Base-by-base conservation (phyloP, 2,113 vertebrate genomes). In the Chamaetylas fuelleborni region DNA sequence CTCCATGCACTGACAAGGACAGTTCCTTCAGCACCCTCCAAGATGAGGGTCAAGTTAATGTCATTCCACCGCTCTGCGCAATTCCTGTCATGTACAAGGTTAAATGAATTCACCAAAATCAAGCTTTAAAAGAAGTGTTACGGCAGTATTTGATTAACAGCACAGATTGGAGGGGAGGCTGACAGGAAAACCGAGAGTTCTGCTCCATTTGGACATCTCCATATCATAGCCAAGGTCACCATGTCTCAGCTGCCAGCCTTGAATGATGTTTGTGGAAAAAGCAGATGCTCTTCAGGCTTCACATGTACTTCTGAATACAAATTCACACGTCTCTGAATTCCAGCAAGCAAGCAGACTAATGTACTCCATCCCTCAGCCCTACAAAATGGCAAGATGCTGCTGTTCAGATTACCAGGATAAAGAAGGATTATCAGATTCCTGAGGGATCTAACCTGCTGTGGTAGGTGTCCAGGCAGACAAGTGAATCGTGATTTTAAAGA, bases 391-490 rank as follows among this genome's bases (percentile, higher is more conserved):
- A 66, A 88, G 23, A 62, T 42, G 43, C 56, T 73, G 76, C 74
- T 86, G 34, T 69, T 81, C 79, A 91, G 85, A 93, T 76, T 56
- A 94, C 33, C 60, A 81, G 79, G 72, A 86, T 86, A 66, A 93
- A 93, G 71, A 17, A 70, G 60, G 60, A 83, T 93, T 77, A 97
- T 45, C 58, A 80, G 85, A 80, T 80, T 90, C 93, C 34, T 78
- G 86, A 57, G 62, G 78, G 85, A 53, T 53, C 70, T 58, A 85
- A 90, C 53, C 66, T 76, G 74, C 90, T 76, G 66, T 34, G 51
- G 82, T 80, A 90, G 67, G 50, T 88, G 90, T 82, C 64, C 33
- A 50, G 5, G 16, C 42, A 82, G 50, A 58, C 51, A 53, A 29
- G 28, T 53, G 28, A 53, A 53, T 31, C 26, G 17, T 51, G 51